Base-by-base conservation (phyloP, 2,113 vertebrate genomes). In the Sitta europaea region DNA sequence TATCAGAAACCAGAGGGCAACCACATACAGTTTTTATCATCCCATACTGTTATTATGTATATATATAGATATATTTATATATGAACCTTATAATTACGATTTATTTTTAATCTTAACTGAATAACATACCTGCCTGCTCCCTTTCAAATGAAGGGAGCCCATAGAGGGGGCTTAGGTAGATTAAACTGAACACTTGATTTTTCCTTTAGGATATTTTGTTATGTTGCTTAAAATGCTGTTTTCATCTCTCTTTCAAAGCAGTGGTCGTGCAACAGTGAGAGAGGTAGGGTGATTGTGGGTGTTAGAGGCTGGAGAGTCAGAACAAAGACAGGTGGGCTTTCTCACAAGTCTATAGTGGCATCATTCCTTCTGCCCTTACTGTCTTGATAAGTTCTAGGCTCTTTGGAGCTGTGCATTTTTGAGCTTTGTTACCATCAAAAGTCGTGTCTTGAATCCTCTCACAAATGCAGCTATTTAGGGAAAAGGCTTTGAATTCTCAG, bases 31-130 rank as follows among this genome's bases (percentile, higher is more conserved):
- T 57, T 81, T 74, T 51, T 82, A 58, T 92, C 36, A 66, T 70
- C 33, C 5, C 36, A 43, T 73, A 35, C 48, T 84, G 16, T 61
- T 81, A 8, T 17, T 63, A 14, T 85, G 40, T 86, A 63, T 48
- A 36, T 83, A 84, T 47, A 18, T 47, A 8, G 33, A 12, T 81
- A 77, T n/a, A 25, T 91, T 33, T 27, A 6, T 47, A 8, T 45
- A 12, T 35, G 4, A 91, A 92, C 65, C 47, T 93, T 91, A 62
- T 29, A 57, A 58, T 96, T 68, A 23, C 68, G 53, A 53, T 91
- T 94, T 84, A 35, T 24, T 86, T 96, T 97, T 75, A 77, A 10
- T 92, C 78, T 86, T 93, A 84, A 83, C 57, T 81, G 93, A 93
- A 58, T 47, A 75, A 74, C 22, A 47, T 47, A 71, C 27, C 50